These are phyloP conservation scores for Salvelinus sp. DNA, from an alignment of 2,113 vertebrate species.

Conservation along the genomic window DNA sequence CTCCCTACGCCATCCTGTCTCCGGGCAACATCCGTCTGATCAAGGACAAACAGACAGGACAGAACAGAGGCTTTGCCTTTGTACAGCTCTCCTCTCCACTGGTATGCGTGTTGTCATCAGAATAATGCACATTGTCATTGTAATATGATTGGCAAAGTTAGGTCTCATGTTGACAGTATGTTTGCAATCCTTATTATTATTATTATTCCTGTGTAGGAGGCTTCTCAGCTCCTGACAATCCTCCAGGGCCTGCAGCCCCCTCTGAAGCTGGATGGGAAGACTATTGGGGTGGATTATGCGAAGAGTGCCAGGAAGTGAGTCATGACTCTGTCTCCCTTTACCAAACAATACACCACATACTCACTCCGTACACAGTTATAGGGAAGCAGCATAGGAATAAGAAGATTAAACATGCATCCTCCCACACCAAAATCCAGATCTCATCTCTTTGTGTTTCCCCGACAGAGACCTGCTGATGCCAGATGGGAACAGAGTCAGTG, in stretches of 20 bases:
- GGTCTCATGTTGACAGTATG: too few species aligned
- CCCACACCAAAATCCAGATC: too few species aligned
- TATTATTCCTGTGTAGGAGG: slow-evolving; percentile 78
- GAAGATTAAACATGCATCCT: too few species aligned
- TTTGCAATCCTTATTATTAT: neutral
- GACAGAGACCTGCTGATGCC: slow-evolving; percentile 89
- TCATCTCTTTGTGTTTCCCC: slow-evolving; percentile 11
- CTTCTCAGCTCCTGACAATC: slow-evolving; percentile 94
- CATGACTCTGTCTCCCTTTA: too few species aligned
- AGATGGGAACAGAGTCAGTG: slow-evolving; percentile 94
- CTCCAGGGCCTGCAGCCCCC: slow-evolving; percentile 93
- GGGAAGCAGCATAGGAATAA: too few species aligned
- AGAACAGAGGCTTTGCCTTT: slow-evolving; percentile 96
- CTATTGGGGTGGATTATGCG: slow-evolving; percentile 96
- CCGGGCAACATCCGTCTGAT: slow-evolving; percentile 96
- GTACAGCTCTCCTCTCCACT: slow-evolving; percentile 95
- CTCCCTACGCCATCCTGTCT: slow-evolving; percentile 93
- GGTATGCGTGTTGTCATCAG: slow-evolving; percentile 69
- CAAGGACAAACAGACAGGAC: slow-evolving; percentile 97
- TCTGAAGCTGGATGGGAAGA: slow-evolving; percentile 96
- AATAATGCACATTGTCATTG: too few species aligned
- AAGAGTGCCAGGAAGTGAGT: slow-evolving; percentile 98
- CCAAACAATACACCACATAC: too few species aligned
- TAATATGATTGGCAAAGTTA: too few species aligned
- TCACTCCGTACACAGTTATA: neutral